These are phyloP conservation scores for Isurus oxyrinchus DNA, from an alignment of 2,113 vertebrate genomes.

Conservation along the genomic window DNA sequence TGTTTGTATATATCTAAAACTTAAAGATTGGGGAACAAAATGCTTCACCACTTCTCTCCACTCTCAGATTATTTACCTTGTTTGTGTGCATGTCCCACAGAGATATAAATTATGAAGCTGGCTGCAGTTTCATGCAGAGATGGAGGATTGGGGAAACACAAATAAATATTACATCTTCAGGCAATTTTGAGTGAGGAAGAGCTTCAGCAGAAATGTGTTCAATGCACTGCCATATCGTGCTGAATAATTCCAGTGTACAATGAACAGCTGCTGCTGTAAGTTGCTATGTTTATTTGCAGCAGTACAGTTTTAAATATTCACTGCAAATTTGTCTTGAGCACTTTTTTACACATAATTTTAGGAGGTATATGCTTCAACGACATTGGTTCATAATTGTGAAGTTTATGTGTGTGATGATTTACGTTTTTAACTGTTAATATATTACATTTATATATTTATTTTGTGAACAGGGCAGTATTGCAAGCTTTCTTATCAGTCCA, in stretches of 20 bases:
- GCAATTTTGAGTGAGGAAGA: background rate
- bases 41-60: background rate
- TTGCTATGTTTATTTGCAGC: background rate
- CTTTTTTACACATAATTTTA: background rate
- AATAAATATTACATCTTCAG: background rate
- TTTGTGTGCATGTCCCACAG: background rate
- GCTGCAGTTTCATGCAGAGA: background rate
- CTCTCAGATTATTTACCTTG: background rate
- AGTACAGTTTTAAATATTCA: background rate
- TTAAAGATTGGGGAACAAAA: background rate
- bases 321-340: background rate
- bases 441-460: background rate
- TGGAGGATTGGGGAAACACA: background rate
- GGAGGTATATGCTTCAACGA: background rate
- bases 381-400: background rate
- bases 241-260: background rate
- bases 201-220: background rate
- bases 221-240: background rate
- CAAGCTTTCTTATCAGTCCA: background rate
- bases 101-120: background rate
- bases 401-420: background rate
- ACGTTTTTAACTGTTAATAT: background rate
- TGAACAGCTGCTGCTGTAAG: background rate
- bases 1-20: background rate
- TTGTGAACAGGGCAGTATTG: background rate